Conservation (phyloP, 2,888 invertebrate species). For the Listrodromus nycthemerus region DNA sequence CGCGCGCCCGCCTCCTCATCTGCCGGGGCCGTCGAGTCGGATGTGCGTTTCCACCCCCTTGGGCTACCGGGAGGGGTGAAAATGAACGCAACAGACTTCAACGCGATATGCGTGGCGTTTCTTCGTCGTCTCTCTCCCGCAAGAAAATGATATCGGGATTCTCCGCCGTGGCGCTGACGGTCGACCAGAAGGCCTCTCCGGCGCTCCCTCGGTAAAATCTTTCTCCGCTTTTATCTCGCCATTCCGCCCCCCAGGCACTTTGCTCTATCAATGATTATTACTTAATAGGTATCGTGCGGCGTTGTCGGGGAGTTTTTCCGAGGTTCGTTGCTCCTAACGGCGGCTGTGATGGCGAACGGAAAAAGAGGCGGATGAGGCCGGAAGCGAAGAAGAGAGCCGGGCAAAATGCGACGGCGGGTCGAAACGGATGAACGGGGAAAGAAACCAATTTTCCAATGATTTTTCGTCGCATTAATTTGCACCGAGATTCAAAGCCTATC, state of each 20-base stretch:
- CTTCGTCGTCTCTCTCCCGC: background rate
- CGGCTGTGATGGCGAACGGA: constrained; percentile 13
- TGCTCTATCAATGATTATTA: constrained; percentile 63
- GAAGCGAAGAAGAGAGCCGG: constrained; percentile 13
- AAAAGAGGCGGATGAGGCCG: constrained; percentile 7
- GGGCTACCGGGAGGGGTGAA: constrained; percentile 1
- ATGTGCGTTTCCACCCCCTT: constrained; percentile 38
- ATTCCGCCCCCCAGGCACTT: constrained; percentile 50
- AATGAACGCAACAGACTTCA: background rate
- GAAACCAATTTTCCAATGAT: too few species aligned
- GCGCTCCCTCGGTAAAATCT: background rate
- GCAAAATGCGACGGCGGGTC: too few species aligned
- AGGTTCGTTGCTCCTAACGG: constrained; percentile 58
- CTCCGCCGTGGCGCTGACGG: constrained; percentile 1
- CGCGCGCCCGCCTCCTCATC: constrained; percentile 30
- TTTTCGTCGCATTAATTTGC: too few species aligned
- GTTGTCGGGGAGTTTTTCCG: constrained; percentile 34
- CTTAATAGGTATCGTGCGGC: constrained; percentile 56
- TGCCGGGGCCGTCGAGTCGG: constrained; percentile 12
- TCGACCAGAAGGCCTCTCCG: constrained; percentile 31
- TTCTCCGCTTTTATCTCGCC: constrained; percentile 32
- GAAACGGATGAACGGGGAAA: too few species aligned
- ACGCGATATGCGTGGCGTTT: background rate
- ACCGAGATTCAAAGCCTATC: too few species aligned
- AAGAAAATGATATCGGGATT: constrained; percentile 21